Evolutionary conservation across 1,140 invertebrate genomes (phyloP).

Genomic region (Aphis gossypii): DNA sequence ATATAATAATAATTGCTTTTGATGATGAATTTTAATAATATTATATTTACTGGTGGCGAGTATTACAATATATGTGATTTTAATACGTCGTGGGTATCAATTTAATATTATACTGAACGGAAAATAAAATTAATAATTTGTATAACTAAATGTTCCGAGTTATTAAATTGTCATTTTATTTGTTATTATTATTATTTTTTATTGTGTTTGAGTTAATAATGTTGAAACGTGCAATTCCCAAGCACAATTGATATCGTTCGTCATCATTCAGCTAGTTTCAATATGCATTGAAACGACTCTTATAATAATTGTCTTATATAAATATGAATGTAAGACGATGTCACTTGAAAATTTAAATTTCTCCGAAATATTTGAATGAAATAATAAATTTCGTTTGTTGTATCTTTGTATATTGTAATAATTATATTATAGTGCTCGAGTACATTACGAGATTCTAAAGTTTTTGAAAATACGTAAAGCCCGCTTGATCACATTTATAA

Average conservation of each 20-base stretch:
- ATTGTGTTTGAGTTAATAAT: background rate
- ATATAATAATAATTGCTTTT: no score
- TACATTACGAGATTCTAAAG: background rate
- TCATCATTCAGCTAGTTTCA: background rate
- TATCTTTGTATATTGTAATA: background rate
- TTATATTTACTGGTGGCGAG: background rate
- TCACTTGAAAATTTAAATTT: background rate
- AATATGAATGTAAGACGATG: background rate
- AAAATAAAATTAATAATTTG: background rate
- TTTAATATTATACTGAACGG: background rate
- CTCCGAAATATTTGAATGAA: background rate
- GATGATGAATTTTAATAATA: background rate
- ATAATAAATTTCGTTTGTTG: background rate
- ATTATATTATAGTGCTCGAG: background rate
- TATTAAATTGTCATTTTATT: background rate
- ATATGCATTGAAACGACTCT: background rate
- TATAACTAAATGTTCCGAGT: background rate
- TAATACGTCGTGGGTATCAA: background rate
- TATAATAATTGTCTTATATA: background rate
- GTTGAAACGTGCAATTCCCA: background rate
- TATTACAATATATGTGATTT: background rate
- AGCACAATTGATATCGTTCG: background rate
- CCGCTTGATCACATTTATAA: background rate
- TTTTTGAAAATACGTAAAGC: background rate
- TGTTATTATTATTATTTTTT: background rate